A percentile compares a stretch with the other conserved stretches of the same genome.
These are phyloP conservation scores for Antheraea yamamai DNA, from an alignment of 2,888 invertebrate genomes.

Conservation along the genomic window DNA sequence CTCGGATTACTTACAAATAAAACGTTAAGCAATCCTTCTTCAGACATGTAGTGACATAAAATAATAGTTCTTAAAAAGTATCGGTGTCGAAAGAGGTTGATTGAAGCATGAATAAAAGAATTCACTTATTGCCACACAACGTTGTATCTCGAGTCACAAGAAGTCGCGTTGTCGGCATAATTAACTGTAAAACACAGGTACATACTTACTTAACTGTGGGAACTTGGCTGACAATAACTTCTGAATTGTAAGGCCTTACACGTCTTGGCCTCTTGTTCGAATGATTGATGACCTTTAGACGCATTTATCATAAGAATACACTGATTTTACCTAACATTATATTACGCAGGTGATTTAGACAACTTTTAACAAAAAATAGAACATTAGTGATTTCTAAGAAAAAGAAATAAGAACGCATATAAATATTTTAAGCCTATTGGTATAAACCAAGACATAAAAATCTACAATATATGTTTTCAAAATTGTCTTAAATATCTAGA, in stretches of 20 bases:
- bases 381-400: not conserved
- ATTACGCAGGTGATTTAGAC: slow-evolving; percentile 7
- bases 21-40: not conserved
- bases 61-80: slow-evolving; percentile 10
- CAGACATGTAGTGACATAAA: not conserved
- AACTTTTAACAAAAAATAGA: not conserved
- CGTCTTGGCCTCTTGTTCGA: slow-evolving; percentile 13
- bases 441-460: not conserved
- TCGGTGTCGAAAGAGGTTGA: not conserved
- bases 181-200: slow-evolving; percentile 41
- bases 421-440: not conserved
- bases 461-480: too few species aligned
- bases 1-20: not conserved
- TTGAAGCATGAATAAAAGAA: not conserved
- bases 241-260: slow-evolving; percentile 32
- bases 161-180: slow-evolving; percentile 29
- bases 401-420: not conserved
- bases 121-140: slow-evolving; percentile 2
- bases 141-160: slow-evolving; percentile 20
- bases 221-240: slow-evolving; percentile 31
- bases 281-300: slow-evolving; percentile 30
- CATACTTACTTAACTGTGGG: slow-evolving; percentile 31
- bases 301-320: slow-evolving; percentile 44
- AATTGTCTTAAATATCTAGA: too few species aligned
- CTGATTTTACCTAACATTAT: slow-evolving; percentile 32